Evolutionary conservation across 2,113 vertebrate genomes (phyloP).

Genomic region (Saccopteryx bilineata): DNA sequence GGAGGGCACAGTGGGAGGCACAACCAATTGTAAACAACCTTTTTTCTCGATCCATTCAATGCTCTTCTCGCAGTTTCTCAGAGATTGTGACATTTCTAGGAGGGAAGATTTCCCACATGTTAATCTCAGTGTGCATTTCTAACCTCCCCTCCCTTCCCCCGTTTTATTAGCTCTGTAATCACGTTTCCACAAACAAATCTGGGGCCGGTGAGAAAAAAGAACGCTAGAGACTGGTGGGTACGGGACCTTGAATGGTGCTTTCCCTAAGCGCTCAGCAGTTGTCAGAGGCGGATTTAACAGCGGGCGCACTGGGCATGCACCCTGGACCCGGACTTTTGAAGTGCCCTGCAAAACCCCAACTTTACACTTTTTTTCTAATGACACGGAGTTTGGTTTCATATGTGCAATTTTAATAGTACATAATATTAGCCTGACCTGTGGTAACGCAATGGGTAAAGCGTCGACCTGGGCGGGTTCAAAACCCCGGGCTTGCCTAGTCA

Average conservation of each 20-base stretch:
- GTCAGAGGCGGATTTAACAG: too few species aligned
- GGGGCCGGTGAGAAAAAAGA: background rate
- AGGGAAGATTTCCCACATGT: background rate
- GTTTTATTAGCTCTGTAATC: background rate
- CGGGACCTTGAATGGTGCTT: background rate
- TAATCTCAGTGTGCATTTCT: background rate
- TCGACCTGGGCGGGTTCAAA: too few species aligned
- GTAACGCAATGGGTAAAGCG: too few species aligned
- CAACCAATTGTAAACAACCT: background rate
- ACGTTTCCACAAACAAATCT: background rate
- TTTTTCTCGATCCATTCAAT: conserved; percentile 47
- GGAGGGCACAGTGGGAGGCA: background rate
- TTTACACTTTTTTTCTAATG: too few species aligned
- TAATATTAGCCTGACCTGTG: too few species aligned
- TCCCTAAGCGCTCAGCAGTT: background rate
- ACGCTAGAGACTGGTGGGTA: background rate
- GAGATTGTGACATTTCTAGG: background rate
- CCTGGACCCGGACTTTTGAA: too few species aligned
- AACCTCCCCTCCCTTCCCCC: background rate
- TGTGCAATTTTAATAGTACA: too few species aligned
- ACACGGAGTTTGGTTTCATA: too few species aligned
- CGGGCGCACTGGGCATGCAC: too few species aligned
- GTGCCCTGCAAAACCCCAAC: too few species aligned
- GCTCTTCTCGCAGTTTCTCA: background rate
- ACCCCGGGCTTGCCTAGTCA: too few species aligned